Evolutionary conservation across 2,113 vertebrate genomes (phyloP).

Genomic region (Hippocampus mohnikei): DNA sequence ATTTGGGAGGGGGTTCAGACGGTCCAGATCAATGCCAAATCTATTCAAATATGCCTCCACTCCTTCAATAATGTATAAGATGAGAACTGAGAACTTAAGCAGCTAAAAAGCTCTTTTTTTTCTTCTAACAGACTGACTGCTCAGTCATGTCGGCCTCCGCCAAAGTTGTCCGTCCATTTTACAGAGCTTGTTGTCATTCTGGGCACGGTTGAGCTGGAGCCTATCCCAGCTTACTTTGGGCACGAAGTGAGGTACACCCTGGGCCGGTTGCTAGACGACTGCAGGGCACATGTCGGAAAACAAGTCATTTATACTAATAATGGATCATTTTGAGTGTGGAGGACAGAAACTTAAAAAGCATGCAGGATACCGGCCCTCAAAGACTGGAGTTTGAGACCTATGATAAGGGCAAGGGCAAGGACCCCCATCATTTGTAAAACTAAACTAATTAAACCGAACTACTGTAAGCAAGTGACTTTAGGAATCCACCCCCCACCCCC

Average conservation of each 20-base stretch:
- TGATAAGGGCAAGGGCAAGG: too few species aligned
- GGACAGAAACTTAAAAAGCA: too few species aligned
- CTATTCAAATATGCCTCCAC: slow-evolving; percentile 51
- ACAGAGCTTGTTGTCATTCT: neutral
- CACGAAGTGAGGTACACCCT: neutral
- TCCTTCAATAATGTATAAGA: slow-evolving; percentile 49
- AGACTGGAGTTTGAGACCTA: too few species aligned
- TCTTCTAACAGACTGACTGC: neutral
- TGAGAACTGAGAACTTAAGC: slow-evolving; percentile 42
- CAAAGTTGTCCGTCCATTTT: neutral
- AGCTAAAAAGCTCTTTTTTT: slow-evolving; percentile 16
- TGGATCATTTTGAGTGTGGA: too few species aligned
- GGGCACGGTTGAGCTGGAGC: neutral
- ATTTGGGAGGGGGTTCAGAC: slow-evolving; percentile 37
- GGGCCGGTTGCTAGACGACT: neutral
- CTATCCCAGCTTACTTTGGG: neutral
- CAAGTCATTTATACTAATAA: too few species aligned
- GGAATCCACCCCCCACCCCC: too few species aligned
- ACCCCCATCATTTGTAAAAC: too few species aligned
- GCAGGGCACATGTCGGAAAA: neutral
- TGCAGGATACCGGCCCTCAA: too few species aligned
- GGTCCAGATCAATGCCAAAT: slow-evolving; percentile 60
- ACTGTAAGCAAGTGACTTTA: too few species aligned
- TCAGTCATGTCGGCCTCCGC: neutral
- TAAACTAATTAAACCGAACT: too few species aligned